phyloP scores from a whole-genome alignment of 2,797 vertebrate species.

The Carcharodon carcharias region DNA sequence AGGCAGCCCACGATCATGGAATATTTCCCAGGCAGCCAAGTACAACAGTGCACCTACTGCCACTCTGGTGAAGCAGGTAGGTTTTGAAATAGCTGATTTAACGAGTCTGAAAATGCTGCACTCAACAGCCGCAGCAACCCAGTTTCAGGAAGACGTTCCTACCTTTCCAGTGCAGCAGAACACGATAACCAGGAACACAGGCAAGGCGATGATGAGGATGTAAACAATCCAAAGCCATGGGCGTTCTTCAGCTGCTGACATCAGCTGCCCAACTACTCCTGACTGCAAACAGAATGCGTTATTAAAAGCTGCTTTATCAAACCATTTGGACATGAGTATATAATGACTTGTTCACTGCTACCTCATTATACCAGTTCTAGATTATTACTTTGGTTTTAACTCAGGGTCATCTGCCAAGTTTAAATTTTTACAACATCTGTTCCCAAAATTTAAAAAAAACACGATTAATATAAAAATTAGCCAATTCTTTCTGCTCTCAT shows the following conservation, averaged over 20 bases:
- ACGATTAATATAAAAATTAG: not conserved
- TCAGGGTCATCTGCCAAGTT: not conserved
- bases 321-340: not conserved
- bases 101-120: not conserved
- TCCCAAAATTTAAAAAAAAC: not conserved
- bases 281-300: constrained; percentile 61
- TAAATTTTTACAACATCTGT: not conserved
- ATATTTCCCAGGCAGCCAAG: no score
- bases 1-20: no score
- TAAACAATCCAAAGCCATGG: constrained; percentile 98
- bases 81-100: not conserved
- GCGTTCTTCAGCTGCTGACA: constrained; percentile 84
- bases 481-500: not conserved
- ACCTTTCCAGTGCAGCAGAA: constrained; percentile 99
- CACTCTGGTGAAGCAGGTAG: no score
- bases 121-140: not conserved
- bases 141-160: constrained; percentile 26
- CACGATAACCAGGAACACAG: constrained; percentile 81
- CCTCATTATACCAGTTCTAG: no score
- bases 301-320: not conserved
- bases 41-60: no score
- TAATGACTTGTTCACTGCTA: not conserved
- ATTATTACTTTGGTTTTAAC: not conserved
- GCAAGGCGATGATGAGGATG: constrained; percentile 84
- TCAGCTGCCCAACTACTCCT: constrained; percentile 83